A percentile compares a stretch with the other conserved stretches of the same genome.
phyloP scores from a whole-genome alignment of 2,888 invertebrate species.

The Aporophyla lueneburgensis region DNA sequence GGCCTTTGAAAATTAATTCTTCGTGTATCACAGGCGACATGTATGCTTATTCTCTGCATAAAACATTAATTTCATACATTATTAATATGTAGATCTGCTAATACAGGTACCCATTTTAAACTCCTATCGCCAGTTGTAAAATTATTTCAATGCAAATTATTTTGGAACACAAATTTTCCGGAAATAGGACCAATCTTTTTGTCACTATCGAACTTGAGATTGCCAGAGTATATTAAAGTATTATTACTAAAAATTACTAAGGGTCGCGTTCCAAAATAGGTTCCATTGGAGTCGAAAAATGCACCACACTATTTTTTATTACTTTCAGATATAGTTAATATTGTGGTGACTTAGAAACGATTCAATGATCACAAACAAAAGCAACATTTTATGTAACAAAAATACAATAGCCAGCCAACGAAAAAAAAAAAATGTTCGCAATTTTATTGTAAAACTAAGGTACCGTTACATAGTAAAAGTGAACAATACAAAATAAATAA shows the following conservation, averaged over 20 bases:
- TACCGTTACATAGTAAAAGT: constrained; percentile 31
- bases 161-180: not conserved
- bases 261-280: not conserved
- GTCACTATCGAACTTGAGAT: not conserved
- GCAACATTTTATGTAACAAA: not conserved
- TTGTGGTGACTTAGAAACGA: not conserved
- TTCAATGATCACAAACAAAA: not conserved
- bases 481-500: constrained; percentile 28
- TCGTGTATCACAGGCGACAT: constrained; percentile 10
- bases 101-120: not conserved
- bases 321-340: not conserved
- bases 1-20: constrained; percentile 29
- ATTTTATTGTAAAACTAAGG: constrained; percentile 25
- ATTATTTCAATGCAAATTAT: too few species aligned
- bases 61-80: constrained; percentile 8
- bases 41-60: constrained; percentile 32
- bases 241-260: not conserved
- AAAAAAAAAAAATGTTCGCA: not conserved
- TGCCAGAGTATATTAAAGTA: too few species aligned
- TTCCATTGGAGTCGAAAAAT: not conserved
- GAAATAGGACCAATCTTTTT: not conserved
- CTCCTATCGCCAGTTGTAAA: too few species aligned
- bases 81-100: constrained; percentile 6
- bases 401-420: not conserved
- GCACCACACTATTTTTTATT: too few species aligned